phyloP scores from a whole-genome alignment of 2,888 invertebrate species.

The Melieria omissa region DNA sequence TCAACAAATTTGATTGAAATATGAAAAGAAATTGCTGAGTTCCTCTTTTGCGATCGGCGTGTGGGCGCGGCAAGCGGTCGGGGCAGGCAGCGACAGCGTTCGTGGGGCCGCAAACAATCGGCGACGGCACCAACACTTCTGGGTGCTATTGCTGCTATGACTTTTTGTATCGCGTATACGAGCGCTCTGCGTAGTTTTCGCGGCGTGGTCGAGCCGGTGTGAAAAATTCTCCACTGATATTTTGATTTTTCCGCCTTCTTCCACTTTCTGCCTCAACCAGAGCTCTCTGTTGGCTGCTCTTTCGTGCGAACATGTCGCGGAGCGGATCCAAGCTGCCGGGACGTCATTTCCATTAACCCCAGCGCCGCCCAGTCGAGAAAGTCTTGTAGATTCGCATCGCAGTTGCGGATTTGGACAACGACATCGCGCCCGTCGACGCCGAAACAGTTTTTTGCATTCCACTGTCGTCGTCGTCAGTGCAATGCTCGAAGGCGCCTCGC shows the following conservation, averaged over 20 bases:
- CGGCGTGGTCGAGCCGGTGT: not conserved
- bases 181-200: not conserved
- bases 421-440: not conserved
- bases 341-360: not conserved
- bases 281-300: not conserved
- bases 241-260: constrained; percentile 12
- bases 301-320: not conserved
- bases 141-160: not conserved
- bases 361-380: not conserved
- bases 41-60: not conserved
- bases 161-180: not conserved
- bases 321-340: not conserved
- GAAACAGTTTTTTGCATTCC: not conserved
- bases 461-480: not conserved
- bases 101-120: not conserved
- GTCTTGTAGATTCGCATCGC: too few relatives aligned
- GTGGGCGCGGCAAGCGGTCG: constrained; percentile 1
- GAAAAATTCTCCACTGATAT: constrained; percentile 6
- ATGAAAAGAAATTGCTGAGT: constrained; percentile 13
- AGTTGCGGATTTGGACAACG: constrained; percentile 1
- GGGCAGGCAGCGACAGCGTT: not conserved
- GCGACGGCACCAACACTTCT: not conserved
- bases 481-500: not conserved
- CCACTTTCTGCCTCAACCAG: not conserved
- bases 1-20: not conserved